Conservation (phyloP, 2,113 vertebrate genomes). For the Copsychus sechellarum region DNA sequence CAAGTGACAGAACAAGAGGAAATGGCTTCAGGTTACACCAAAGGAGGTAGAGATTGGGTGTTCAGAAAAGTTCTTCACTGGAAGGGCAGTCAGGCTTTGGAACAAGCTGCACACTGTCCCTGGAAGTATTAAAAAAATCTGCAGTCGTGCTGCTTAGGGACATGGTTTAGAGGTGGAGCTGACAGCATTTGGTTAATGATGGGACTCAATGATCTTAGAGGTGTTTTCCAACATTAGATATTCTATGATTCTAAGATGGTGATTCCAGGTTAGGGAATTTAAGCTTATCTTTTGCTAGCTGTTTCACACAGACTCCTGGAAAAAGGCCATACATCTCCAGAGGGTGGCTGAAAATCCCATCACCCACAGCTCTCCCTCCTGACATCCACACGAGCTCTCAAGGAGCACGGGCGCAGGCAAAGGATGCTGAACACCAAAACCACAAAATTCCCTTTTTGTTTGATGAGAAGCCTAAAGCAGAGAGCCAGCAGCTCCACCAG, state of each 20-base stretch:
- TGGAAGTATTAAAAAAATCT: neutral
- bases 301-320: neutral
- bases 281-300: neutral
- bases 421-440: neutral
- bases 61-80: neutral
- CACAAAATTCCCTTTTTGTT: neutral
- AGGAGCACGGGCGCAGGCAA: accelerated
- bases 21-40: neutral
- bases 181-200: neutral
- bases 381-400: accelerated
- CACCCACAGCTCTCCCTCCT: neutral
- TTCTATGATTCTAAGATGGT: neutral
- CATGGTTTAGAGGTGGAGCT: neutral
- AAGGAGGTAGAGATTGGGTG: neutral
- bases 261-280: neutral
- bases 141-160: neutral
- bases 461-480: neutral
- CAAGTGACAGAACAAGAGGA: neutral
- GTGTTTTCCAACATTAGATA: neutral
- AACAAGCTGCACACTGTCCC: neutral
- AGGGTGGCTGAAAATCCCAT: neutral
- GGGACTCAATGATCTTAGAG: neutral
- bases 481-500: neutral
- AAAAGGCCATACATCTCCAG: neutral
- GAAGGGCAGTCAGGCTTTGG: neutral